phyloP scores from a whole-genome alignment of 2,113 vertebrate species.

The Pygoscelis adeliae region DNA sequence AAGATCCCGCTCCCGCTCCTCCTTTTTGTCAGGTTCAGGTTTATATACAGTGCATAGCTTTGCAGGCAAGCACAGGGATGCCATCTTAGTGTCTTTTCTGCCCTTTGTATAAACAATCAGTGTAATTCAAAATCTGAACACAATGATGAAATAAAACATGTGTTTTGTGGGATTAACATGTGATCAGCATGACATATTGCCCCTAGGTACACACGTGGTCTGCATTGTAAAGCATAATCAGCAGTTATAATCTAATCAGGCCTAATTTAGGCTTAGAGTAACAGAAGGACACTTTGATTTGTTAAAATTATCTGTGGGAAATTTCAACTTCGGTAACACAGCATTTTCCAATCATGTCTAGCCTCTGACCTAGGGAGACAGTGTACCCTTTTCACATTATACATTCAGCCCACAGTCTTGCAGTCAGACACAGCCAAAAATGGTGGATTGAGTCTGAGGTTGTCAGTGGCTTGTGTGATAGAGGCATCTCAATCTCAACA shows the following conservation, averaged over 20 bases:
- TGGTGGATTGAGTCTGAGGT: not conserved
- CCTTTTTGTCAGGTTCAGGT: not conserved
- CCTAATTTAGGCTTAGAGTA: not conserved
- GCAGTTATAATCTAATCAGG: not conserved
- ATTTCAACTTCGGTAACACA: not conserved
- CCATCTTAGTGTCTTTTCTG: not conserved
- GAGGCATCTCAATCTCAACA: not conserved
- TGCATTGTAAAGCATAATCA: not conserved
- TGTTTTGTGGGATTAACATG: not conserved
- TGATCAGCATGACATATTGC: not conserved
- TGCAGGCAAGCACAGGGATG: not conserved
- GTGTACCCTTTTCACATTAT: not conserved
- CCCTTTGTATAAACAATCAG: not conserved
- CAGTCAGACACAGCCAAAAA: not conserved
- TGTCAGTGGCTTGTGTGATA: not conserved
- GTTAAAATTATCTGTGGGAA: not conserved
- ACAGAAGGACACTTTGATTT: not conserved
- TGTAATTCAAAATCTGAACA: not conserved
- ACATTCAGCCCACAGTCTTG: not conserved
- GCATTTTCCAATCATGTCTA: not conserved
- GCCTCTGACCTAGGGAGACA: not conserved
- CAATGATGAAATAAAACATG: not conserved
- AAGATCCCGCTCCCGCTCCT: not conserved
- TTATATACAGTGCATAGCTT: not conserved
- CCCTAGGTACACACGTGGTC: not conserved